These are phyloP conservation scores for Gerosis bhagava DNA, from an alignment of 2,888 invertebrate species.

Conservation along the genomic window DNA sequence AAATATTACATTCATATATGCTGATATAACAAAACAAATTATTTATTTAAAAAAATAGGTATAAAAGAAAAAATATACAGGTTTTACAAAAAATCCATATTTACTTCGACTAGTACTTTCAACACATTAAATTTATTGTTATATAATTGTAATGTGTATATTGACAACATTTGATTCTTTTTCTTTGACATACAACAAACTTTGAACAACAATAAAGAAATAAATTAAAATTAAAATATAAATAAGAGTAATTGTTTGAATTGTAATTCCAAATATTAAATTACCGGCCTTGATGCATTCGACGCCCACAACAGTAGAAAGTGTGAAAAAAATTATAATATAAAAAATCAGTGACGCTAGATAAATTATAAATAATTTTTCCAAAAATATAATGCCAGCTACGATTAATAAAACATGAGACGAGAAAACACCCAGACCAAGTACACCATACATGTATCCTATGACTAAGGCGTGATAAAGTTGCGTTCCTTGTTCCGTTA, in stretches of 20 bases:
- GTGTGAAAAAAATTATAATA: constrained; percentile 34
- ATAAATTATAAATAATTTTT: constrained; percentile 34
- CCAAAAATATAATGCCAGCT: constrained; percentile 28
- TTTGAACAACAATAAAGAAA: constrained; percentile 35
- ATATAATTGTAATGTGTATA: constrained; percentile 9
- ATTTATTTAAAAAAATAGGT: no score
- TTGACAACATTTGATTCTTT: constrained; percentile 37
- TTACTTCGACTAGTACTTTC: no score
- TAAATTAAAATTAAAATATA: not conserved
- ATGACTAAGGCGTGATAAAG: not conserved
- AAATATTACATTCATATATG: no score
- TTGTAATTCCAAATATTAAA: constrained; percentile 34
- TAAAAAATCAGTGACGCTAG: constrained; percentile 37
- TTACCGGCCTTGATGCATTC: constrained; percentile 32
- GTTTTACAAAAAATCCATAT: no score
- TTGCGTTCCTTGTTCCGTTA: not conserved
- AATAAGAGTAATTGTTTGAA: constrained; percentile 29
- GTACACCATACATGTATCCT: constrained; percentile 2
- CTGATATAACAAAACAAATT: no score
- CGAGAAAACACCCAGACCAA: constrained; percentile 1
- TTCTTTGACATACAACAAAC: constrained; percentile 35
- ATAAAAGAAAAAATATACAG: no score
- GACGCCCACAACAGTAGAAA: constrained; percentile 35
- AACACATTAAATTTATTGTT: not conserved
- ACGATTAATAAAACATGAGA: constrained; percentile 40